Evolutionary conservation across 2,888 invertebrate species (phyloP).

Genomic region (Bugula neritina): DNA sequence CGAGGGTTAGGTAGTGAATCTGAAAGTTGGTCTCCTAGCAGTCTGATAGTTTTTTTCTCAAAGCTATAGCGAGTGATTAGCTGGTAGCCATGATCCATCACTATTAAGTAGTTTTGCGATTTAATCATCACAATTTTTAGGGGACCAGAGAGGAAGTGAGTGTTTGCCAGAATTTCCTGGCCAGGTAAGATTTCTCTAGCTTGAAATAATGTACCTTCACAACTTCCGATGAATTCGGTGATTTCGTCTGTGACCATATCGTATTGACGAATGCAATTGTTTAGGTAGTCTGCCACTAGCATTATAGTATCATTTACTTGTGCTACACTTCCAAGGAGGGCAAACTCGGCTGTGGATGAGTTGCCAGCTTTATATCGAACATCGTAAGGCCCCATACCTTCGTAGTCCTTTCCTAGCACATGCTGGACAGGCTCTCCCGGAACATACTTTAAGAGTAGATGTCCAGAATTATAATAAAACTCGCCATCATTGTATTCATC

Average conservation of each 20-base stretch:
- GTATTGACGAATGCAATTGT: constrained; percentile 8
- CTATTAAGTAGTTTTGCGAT: not conserved
- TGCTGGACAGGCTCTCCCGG: not conserved
- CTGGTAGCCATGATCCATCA: constrained; percentile 6
- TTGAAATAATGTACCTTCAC: not conserved
- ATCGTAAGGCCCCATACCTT: not conserved
- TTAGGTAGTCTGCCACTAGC: not conserved
- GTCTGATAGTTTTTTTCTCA: not conserved
- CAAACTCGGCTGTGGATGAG: constrained; percentile 8
- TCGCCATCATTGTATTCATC: not conserved
- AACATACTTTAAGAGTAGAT: not conserved
- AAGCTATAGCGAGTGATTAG: not conserved
- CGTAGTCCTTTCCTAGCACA: not conserved
- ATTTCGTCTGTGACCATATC: not conserved
- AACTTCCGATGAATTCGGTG: not conserved
- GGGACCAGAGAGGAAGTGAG: not conserved
- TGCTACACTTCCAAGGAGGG: not conserved
- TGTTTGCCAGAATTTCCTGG: not conserved
- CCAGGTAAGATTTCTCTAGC: not conserved
- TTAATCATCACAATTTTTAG: not conserved
- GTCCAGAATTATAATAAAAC: not conserved
- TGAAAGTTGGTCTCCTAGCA: not conserved
- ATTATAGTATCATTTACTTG: constrained; percentile 6
- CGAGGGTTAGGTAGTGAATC: not conserved
- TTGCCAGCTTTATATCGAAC: not conserved